Conservation (phyloP, 2,113 vertebrate genomes). For the Uria lomvia region DNA sequence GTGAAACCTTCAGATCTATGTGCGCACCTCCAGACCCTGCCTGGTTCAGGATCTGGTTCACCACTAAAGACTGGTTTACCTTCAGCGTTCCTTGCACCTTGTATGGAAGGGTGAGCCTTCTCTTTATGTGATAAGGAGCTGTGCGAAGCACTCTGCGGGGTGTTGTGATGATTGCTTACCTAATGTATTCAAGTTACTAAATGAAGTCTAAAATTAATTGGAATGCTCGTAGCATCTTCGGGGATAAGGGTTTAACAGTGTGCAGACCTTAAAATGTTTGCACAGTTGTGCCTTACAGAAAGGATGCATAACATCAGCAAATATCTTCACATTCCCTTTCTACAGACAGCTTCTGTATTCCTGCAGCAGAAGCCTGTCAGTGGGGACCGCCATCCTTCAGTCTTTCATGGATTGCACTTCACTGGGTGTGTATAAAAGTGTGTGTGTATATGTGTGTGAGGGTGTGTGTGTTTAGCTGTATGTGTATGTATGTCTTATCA, state of each 20-base stretch:
- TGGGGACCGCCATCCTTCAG: background rate
- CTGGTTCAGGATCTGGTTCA: background rate
- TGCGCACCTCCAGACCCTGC: background rate
- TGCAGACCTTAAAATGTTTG: conserved; percentile 50
- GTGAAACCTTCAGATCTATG: background rate
- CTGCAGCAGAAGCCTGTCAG: background rate
- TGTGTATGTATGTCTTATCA: background rate
- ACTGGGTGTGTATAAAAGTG: background rate
- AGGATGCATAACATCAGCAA: conserved; percentile 14
- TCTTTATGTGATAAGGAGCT: background rate
- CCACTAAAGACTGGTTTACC: background rate
- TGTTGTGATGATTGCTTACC: conserved; percentile 15
- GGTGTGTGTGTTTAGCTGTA: background rate
- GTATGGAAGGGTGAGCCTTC: background rate
- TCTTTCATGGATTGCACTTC: background rate
- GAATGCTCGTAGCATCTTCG: conserved; percentile 24
- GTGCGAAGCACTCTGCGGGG: background rate
- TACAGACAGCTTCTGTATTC: background rate
- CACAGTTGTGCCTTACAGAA: conserved; percentile 32
- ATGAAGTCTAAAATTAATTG: conserved; percentile 52
- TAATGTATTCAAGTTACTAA: conserved; percentile 37
- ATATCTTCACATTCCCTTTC: background rate
- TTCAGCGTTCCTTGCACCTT: background rate
- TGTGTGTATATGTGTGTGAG: background rate
- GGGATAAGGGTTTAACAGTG: conserved; percentile 27